Conservation (phyloP, 2,888 invertebrate species). For the Lathronympha strigana region DNA sequence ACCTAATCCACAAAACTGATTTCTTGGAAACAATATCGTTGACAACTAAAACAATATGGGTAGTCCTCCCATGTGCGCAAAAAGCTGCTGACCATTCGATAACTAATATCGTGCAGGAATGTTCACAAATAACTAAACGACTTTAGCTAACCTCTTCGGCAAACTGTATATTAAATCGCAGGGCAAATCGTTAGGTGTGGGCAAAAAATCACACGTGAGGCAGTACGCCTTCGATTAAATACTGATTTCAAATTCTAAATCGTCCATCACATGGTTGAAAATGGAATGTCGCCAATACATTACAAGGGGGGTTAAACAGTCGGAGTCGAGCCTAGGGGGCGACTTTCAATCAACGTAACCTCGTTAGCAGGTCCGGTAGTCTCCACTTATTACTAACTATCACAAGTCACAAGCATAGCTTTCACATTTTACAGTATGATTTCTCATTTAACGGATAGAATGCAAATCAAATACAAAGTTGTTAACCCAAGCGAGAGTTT, state of each 20-base stretch:
- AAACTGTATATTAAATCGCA: neutral
- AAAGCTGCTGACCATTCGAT: neutral
- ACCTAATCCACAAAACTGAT: neutral
- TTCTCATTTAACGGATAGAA: neutral
- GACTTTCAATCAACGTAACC: slow-evolving; percentile 17
- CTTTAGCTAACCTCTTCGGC: neutral
- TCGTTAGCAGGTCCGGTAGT: slow-evolving; percentile 8
- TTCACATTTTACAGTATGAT: neutral
- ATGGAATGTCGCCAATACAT: neutral
- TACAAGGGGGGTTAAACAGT: slow-evolving; percentile 4
- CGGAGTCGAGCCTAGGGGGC: neutral
- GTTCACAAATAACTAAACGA: neutral
- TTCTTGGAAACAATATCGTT: neutral
- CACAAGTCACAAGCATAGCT: neutral
- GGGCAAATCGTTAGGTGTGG: neutral
- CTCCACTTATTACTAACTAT: slow-evolving; percentile 1
- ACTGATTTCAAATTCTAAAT: neutral
- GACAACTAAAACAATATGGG: neutral
- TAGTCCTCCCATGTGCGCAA: neutral
- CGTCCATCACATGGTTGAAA: neutral
- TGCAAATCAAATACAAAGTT: slow-evolving; percentile 12
- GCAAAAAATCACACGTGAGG: neutral
- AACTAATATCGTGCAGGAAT: slow-evolving; percentile 1
- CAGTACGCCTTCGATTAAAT: neutral
- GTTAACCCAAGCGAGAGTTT: neutral